Evolutionary conservation across 2,888 invertebrate species (phyloP), one percentile per base, ranked within the genome.

Genomic region (Leucoma salicis): DNA sequence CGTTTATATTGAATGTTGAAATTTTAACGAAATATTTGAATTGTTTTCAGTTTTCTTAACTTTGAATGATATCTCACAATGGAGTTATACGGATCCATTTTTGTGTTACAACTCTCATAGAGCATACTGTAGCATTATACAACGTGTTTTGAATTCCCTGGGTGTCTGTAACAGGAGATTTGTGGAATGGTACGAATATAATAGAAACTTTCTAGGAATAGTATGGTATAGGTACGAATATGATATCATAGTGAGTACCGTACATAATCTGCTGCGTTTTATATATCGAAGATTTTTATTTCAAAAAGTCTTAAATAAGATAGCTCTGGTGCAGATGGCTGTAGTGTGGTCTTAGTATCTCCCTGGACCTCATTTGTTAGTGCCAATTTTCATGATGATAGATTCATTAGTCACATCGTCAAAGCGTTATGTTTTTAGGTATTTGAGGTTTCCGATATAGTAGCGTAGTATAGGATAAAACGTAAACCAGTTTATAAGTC

Each of bases 1-100:
- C n/a, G n/a, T n/a, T n/a, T n/a, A n/a, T 8, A 51, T 14, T 21
- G 21, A 24, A 18, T 32, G 40, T 32, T 57, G 51, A 54, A 54
- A 51, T 57, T 48, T 54, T 47, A 36, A 48, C 38, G 39, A 40
- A 31, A 31, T 42, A 43, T 42, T 32, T 52, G 49, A 45, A 34
- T 31, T 50, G 39, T 53, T 49, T 47, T 40, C 41, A 28, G 33
- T 46, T 38, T 40, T 32, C 44, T 39, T 42, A 29, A n/a, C 37
- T 45, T 40, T 48, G 48, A 51, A 42, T 45, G 42, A 53, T 56
- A 46, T 27, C 46, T 39, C 42, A 37, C 39, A 44, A 28, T 14
- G 39, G 41, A 41, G 49, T 48, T 45, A 53, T 56, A 48, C 39
- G 43, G 27, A 43, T 31, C 28, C 31, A 37, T 49, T 41, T 54